Evolutionary conservation across 1,140 invertebrate species (phyloP).

Genomic region (Drosophila triauraria): DNA sequence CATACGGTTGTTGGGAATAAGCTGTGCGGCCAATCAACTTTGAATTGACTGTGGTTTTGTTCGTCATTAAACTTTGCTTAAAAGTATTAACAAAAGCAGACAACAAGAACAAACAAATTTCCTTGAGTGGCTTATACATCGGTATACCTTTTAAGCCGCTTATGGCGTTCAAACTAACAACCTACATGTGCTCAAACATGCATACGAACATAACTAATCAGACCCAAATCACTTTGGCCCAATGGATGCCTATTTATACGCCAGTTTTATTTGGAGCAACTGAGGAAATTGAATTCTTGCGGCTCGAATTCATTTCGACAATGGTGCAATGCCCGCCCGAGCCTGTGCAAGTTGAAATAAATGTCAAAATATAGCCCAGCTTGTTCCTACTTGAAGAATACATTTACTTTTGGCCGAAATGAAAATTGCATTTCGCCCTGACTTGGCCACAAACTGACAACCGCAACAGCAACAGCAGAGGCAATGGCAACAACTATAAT

Average conservation of each 20-base stretch:
- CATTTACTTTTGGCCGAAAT: constrained; percentile 21
- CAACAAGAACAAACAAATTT: constrained; percentile 1
- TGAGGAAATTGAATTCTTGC: constrained; percentile 56
- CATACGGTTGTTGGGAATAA: constrained; percentile 23
- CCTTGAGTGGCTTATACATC: constrained; percentile 3
- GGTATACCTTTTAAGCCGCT: constrained; percentile 19
- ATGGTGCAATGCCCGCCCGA: constrained; percentile 17
- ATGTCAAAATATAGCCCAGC: constrained; percentile 41
- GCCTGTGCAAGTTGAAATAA: constrained; percentile 33
- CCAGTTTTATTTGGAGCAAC: constrained; percentile 18
- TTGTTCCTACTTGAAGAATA: constrained; percentile 43
- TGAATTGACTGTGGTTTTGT: constrained; percentile 23
- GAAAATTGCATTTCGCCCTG: constrained; percentile 56
- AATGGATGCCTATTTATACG: constrained; percentile 30
- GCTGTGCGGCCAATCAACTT: constrained; percentile 36
- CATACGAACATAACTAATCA: constrained; percentile 25
- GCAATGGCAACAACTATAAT: constrained; percentile 6
- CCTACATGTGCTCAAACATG: constrained; percentile 14
- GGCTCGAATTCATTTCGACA: constrained; percentile 27
- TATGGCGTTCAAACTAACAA: constrained; percentile 15
- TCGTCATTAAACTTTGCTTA: constrained; percentile 12
- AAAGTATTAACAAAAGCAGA: constrained; percentile 16
- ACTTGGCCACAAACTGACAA: constrained; percentile 51
- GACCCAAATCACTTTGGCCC: constrained; percentile 41
- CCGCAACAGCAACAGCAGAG: constrained; percentile 33